Percentiles rank a stretch among this genome's conserved stretches.
Evolutionary conservation across 2,888 invertebrate species (phyloP).

Genomic region (Acleris literana): DNA sequence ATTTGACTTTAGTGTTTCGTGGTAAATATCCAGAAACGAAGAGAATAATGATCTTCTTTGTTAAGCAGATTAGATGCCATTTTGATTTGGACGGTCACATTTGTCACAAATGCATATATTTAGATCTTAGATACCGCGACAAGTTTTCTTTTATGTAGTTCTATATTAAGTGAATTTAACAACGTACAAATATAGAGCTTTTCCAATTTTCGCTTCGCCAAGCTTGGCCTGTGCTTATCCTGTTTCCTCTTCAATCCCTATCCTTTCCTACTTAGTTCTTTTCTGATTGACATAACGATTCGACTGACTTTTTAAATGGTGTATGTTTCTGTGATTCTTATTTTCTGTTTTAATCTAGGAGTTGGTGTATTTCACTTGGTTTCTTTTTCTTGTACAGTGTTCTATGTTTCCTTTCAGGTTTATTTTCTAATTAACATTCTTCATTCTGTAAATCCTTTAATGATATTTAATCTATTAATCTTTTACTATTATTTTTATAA

Average conservation of each 20-base stretch:
- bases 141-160: too few species aligned
- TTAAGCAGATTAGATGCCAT: too few species aligned
- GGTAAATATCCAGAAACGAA: too few species aligned
- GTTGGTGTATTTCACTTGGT: neutral
- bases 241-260: slow-evolving; percentile 39
- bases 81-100: too few species aligned
- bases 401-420: neutral
- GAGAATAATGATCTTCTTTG: too few species aligned
- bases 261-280: slow-evolving; percentile 34
- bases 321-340: slow-evolving; percentile 19
- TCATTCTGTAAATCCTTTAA: neutral
- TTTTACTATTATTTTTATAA: neutral
- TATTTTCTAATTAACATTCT: neutral
- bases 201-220: slow-evolving; percentile 51
- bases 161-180: too few species aligned
- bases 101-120: too few species aligned
- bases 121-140: too few species aligned
- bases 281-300: slow-evolving; percentile 33
- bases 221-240: slow-evolving; percentile 41
- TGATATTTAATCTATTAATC: neutral
- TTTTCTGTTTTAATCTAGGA: neutral
- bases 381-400: slow-evolving; percentile 2
- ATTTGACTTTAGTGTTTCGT: too few species aligned
- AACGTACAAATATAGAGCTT: slow-evolving; percentile 43
- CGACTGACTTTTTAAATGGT: slow-evolving; percentile 35